Conservation (phyloP, 2,113 vertebrate species). For the Gambusia affinis region DNA sequence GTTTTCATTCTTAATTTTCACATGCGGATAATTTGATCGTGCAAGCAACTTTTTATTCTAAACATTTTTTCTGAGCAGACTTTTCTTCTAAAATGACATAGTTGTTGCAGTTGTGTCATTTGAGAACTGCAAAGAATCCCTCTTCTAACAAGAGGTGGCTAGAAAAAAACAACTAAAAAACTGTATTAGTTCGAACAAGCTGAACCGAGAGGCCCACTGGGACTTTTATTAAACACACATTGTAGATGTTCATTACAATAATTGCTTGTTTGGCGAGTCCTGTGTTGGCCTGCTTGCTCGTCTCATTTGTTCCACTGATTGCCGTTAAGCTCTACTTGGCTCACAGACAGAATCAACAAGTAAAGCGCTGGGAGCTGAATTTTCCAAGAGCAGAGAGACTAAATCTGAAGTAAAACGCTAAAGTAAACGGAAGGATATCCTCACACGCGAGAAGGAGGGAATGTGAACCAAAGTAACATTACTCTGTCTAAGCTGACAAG, state of each 20-base stretch:
- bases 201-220: slow-evolving; percentile 1
- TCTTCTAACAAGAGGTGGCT: slow-evolving; percentile 15
- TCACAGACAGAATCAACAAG: background rate
- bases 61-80: background rate
- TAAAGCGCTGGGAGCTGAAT: background rate
- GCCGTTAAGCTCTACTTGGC: slow-evolving; percentile 7
- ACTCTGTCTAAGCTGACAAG: background rate
- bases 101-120: slow-evolving; percentile 30
- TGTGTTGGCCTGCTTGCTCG: slow-evolving; percentile 16
- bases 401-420: background rate
- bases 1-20: slow-evolving; percentile 5
- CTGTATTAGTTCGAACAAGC: slow-evolving; percentile 26
- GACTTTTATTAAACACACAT: slow-evolving; percentile 36
- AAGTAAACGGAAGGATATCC: background rate
- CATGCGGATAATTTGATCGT: background rate
- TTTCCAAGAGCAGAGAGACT: background rate
- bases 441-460: background rate
- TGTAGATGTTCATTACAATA: slow-evolving; percentile 39
- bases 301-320: slow-evolving; percentile 27
- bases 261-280: slow-evolving; percentile 26
- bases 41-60: background rate
- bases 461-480: background rate
- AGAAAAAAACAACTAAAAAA: slow-evolving; percentile 40
- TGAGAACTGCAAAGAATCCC: slow-evolving; percentile 6
- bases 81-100: background rate